Evolutionary conservation across 1,140 invertebrate species (phyloP).

Genomic region (Drosophila obscura): DNA sequence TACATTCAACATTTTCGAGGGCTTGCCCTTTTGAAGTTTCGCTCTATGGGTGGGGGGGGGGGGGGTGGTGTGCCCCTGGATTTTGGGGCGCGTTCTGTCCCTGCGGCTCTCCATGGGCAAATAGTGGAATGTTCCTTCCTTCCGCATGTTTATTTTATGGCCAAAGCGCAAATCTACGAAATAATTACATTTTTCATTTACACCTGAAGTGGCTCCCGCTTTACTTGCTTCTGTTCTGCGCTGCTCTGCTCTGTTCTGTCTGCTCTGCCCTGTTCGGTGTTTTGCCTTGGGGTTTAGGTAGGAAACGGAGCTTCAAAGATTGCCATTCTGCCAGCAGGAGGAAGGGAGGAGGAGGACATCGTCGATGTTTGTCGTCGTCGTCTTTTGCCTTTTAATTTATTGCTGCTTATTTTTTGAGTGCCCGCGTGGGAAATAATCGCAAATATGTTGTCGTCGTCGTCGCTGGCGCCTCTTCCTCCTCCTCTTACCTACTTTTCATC

Average conservation of each 20-base stretch:
- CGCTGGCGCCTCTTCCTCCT: constrained; percentile 18
- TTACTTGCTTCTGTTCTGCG: constrained; percentile 44
- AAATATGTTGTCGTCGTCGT: constrained; percentile 71
- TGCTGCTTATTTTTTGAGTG: constrained; percentile 81
- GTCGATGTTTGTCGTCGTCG: constrained; percentile 3
- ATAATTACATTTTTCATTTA: constrained; percentile 83
- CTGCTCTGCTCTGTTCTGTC: constrained; percentile 2
- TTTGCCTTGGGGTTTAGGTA: constrained; percentile 3
- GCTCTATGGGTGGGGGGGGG: neutral
- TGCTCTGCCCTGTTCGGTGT: constrained; percentile 9
- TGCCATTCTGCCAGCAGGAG: constrained; percentile 8
- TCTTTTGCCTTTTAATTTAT: constrained; percentile 76
- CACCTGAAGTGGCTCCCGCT: constrained; percentile 69
- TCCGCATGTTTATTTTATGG: constrained; percentile 72
- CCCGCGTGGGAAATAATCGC: constrained; percentile 81
- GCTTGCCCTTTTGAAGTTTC: constrained; percentile 67
- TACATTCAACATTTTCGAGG: constrained; percentile 66
- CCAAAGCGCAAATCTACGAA: constrained; percentile 72
- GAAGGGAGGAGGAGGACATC: constrained; percentile 26
- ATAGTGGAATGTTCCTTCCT: constrained; percentile 50
- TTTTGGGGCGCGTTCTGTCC: constrained; percentile 41
- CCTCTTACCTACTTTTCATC: constrained; percentile 75
- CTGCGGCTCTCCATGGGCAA: constrained; percentile 36
- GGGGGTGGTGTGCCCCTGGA: neutral
- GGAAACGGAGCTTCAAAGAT: constrained; percentile 45